These are phyloP conservation scores for Microcebus griseorufus DNA, from an alignment of 2,113 vertebrate species.

Conservation along the genomic window DNA sequence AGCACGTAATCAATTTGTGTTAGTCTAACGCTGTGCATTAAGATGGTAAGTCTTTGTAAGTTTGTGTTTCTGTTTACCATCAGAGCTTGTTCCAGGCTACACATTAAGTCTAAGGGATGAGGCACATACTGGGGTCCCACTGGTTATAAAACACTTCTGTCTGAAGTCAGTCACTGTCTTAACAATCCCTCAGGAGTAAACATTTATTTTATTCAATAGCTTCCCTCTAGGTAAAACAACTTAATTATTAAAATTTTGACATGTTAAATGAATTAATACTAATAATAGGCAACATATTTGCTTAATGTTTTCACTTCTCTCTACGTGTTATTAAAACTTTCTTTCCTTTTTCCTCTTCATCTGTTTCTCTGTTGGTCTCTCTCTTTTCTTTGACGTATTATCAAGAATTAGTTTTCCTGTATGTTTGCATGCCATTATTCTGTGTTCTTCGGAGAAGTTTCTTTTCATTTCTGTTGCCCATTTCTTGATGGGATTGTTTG, in stretches of 20 bases:
- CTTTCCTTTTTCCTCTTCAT: not conserved
- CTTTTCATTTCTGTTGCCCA: too few species aligned
- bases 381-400: not conserved
- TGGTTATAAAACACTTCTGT: not conserved
- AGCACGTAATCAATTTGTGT: slow-evolving; percentile 62
- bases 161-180: not conserved
- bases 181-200: slow-evolving; percentile 44
- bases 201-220: slow-evolving; percentile 23
- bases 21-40: slow-evolving; percentile 44
- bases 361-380: not conserved
- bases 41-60: not conserved
- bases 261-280: slow-evolving; percentile 39
- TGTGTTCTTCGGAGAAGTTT: too few species aligned
- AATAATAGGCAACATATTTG: not conserved
- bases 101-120: slow-evolving; percentile 23
- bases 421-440: too few species aligned
- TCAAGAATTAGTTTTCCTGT: not conserved
- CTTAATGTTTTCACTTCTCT: not conserved
- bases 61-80: slow-evolving; percentile 29
- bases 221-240: slow-evolving; percentile 23
- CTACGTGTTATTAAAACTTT: not conserved
- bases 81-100: not conserved
- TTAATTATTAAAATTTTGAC: not conserved
- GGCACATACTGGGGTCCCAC: slow-evolving; percentile 5
- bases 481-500: too few species aligned